Evolutionary conservation across 2,888 invertebrate genomes (phyloP), one percentile per base, ranked within the genome.

Genomic region (Orthonychiurus folsomi): DNA sequence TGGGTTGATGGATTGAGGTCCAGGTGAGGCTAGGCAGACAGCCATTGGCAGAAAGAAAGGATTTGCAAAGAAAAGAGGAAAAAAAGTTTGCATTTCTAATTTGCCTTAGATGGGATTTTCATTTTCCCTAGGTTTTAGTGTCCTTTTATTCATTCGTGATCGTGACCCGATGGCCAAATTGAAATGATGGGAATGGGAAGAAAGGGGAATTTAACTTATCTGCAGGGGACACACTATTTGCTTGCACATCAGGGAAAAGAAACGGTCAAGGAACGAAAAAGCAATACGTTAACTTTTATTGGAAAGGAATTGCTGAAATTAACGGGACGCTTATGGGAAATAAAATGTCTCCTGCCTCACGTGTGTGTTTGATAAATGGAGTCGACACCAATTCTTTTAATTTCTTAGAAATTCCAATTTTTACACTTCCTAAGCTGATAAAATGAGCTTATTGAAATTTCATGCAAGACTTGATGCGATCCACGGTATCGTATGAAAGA

Each of bases 181-280:
- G 37, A 37, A 37, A 37, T 37, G 37, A 37, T 37, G 37, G 37
- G 37, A n/a, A n/a, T n/a, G n/a, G n/a, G n/a, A n/a, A n/a, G n/a
- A n/a, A n/a, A n/a, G n/a, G n/a, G n/a, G n/a, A 37, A 37, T 37
- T 37, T 37, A 37, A 37, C 37, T 15, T 15, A 37, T 9, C 5
- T 37, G 37, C 37, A 5, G 9, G 5, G 37, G 37, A 37, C 15
- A 9, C 9, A 37, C 15, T 37, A 37, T 37, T 37, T 37, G 15
- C 15, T 37, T 9, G 37, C 37, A 37, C 15, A 9, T 9, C 37
- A 37, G 5, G 37, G 37, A 15, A 15, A 37, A 37, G 15, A 37
- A 37, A 37, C 5, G 37, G 37, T 9, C 37, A 37, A 37, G 15
- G 15, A 9, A 15, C 9, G 9, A 5, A 37, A 37, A 37, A 37